Base-by-base conservation (phyloP, 2,888 invertebrate species). In the Leptinotarsa juncta region DNA sequence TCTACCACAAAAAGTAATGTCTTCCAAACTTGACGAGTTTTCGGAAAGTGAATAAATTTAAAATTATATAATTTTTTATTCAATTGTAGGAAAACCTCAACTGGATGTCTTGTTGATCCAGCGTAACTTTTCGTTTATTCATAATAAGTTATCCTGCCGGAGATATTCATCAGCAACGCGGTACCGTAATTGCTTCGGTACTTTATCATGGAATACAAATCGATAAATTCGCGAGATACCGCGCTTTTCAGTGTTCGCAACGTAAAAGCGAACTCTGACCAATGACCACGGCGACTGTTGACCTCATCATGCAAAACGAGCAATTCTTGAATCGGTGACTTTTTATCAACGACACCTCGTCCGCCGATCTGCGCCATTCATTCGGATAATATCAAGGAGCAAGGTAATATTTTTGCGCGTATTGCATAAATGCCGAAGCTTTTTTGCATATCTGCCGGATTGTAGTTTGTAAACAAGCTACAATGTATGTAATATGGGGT, bases 341-440 rank as follows among this genome's bases (percentile, higher is more conserved):
- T 62, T 62, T 62, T 62, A 62, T 62, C 62, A 62, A 62, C 62
- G 62, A 62, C 62, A 62, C 26, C 32, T 16, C 18, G 62, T 62
- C 42, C 18, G 60, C 26, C 60, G 26, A 26, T 15, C 42, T 26
- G 75, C 72, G 68, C 75, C 78, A 78, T 78, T 76, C 78, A 78
- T 78, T 78, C 70, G 78, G 76, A 78, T 78, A 71, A 74, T 72
- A 78, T 78, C 78, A 67, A 72, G 76, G 67, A 76, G 74, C 78
- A 78, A 78, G 78, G 76, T 78, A 78, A 78, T 78, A 78, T 74
- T 78, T 77, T 78, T 72, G 76, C 74, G 72, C 68, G 49, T 78
- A 78, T 76, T 71, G 72, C 75, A 71, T 75, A 65, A 75, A 71
- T 72, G 71, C 75, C 65, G 66, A 69, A 62, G 69, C 71, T 69